phyloP scores from a whole-genome alignment of 2,888 invertebrate genomes.

The Ecdyonurus torrentis region DNA sequence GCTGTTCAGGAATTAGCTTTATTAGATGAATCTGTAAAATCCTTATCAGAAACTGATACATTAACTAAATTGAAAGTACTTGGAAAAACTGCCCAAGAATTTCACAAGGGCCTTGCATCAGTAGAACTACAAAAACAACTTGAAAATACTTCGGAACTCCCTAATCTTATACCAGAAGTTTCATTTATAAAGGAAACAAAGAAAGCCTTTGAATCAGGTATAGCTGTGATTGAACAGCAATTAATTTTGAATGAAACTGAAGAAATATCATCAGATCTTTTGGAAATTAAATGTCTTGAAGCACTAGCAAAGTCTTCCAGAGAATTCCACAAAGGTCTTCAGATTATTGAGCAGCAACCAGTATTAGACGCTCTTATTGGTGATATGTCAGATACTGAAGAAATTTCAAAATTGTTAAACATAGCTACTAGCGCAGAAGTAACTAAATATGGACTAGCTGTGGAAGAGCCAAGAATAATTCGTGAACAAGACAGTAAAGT shows the following conservation, averaged over 20 bases:
- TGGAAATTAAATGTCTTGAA: conserved; percentile 22
- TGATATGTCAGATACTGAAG: conserved; percentile 23
- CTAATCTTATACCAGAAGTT: conserved; percentile 1
- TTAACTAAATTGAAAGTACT: conserved; percentile 11
- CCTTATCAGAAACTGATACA: conserved; percentile 28
- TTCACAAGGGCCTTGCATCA: conserved; percentile 6
- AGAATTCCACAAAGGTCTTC: conserved; percentile 26
- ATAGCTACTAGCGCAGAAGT: conserved; percentile 19
- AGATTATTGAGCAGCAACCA: conserved; percentile 25
- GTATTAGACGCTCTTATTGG: conserved; percentile 23
- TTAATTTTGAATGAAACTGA: conserved; percentile 16
- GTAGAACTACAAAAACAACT: conserved; percentile 9
- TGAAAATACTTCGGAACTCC: conserved; percentile 5
- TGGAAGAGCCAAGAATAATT: neutral
- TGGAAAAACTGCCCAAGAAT: conserved; percentile 10
- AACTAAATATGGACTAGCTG: conserved; percentile 14
- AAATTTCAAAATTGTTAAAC: conserved; percentile 7
- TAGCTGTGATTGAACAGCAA: conserved; percentile 21
- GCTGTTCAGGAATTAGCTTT: conserved; percentile 10
- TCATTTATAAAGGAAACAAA: conserved; percentile 20
- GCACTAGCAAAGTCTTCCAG: conserved; percentile 30
- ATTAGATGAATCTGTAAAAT: conserved; percentile 4
- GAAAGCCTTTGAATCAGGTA: conserved; percentile 23
- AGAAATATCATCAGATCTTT: conserved; percentile 16
- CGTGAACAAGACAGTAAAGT: neutral